phyloP scores from a whole-genome alignment of 2,797 vertebrate genomes.

The Austrolebias charrua region DNA sequence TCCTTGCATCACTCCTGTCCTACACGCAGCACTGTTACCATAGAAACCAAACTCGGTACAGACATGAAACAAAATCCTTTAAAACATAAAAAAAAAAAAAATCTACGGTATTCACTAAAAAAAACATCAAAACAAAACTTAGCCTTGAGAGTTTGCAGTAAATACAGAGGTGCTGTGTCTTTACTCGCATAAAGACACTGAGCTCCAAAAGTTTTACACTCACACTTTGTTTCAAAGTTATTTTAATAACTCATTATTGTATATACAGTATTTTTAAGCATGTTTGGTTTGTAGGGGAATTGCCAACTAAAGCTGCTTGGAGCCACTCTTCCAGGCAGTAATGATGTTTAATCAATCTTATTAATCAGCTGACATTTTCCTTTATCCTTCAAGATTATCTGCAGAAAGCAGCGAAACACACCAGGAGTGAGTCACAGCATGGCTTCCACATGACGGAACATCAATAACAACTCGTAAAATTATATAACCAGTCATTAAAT shows the following conservation, averaged over 20 bases:
- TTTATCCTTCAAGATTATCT: slow-evolving; percentile 42
- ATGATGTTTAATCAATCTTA: slow-evolving; percentile 47
- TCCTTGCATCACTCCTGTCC: slow-evolving; percentile 19
- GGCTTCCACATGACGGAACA: slow-evolving; percentile 3
- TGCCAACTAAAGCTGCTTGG: slow-evolving; percentile 29
- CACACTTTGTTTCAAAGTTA: slow-evolving; percentile 5
- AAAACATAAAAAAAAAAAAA: slow-evolving; percentile 36
- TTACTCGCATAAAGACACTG: not conserved
- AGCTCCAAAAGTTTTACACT: not conserved
- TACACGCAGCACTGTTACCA: slow-evolving; percentile 48
- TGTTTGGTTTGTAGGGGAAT: slow-evolving; percentile 41
- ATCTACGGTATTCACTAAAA: slow-evolving; percentile 13
- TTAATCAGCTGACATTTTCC: slow-evolving; percentile 44
- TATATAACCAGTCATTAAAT: slow-evolving; percentile 21
- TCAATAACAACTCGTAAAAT: slow-evolving; percentile 16
- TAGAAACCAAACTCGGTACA: slow-evolving; percentile 50
- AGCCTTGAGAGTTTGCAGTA: slow-evolving; percentile 11
- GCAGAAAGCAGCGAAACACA: slow-evolving; percentile 8
- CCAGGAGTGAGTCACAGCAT: slow-evolving; percentile 2
- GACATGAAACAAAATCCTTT: slow-evolving; percentile 39
- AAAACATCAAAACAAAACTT: slow-evolving; percentile 3
- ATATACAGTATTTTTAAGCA: not conserved
- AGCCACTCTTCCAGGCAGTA: slow-evolving; percentile 45
- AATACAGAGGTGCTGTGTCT: not conserved
- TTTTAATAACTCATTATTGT: not conserved